A percentile compares a stretch with the other conserved stretches of the same genome.
Evolutionary conservation across 2,113 vertebrate species (phyloP).

Genomic region (Pavo muticus): DNA sequence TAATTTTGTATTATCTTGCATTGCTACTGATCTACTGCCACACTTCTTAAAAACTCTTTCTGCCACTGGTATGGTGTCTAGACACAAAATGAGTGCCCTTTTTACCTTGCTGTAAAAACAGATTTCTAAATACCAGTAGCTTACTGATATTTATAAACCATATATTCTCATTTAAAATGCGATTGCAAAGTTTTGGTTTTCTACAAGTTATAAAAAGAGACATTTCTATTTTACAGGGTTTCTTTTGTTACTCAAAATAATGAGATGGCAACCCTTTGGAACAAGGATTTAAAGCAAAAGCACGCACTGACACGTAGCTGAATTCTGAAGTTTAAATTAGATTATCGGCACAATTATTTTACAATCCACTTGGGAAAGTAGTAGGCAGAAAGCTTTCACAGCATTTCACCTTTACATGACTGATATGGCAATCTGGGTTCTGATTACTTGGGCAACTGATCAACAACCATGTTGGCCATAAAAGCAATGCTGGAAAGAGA

Average conservation of each 20-base stretch:
- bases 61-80: slow-evolving; percentile 33
- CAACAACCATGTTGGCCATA: background rate
- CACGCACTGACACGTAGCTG: background rate
- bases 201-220: background rate
- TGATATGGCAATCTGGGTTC: background rate
- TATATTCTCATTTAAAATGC: background rate
- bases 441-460: background rate
- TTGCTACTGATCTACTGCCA: slow-evolving; percentile 34
- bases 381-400: background rate
- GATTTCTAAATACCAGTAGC: background rate
- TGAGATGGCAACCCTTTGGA: background rate
- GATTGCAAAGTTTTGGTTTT: background rate
- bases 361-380: background rate
- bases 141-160: background rate
- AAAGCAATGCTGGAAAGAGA: background rate
- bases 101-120: slow-evolving; percentile 9
- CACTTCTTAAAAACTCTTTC: slow-evolving; percentile 33
- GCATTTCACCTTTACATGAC: background rate
- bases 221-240: background rate
- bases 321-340: background rate
- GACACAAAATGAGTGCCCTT: background rate
- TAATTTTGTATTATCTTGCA: slow-evolving; percentile 36
- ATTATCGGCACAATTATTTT: background rate
- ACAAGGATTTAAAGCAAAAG: background rate
- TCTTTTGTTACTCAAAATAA: background rate